Evolutionary conservation across 2,888 invertebrate species (phyloP), one percentile per base, ranked within the genome.

Genomic region (Phrixothrix hirtus): DNA sequence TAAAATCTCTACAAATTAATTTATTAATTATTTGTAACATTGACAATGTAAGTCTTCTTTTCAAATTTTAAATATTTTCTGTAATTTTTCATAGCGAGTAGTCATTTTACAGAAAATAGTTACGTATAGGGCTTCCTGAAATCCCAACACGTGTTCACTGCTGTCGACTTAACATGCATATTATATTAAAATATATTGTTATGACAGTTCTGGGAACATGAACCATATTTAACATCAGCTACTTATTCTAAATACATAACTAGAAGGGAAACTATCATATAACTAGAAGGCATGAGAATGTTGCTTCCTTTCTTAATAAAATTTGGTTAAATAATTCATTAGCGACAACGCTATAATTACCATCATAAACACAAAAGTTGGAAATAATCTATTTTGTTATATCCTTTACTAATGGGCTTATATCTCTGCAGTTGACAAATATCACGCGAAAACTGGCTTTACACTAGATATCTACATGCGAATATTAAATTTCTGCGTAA

Each of bases 181-280:
- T 68, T 69, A 66, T 69, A 71, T 70, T 69, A 69, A 71, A 70
- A 69, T 70, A 70, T 69, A 71, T 69, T 71, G 70, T 70, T 70
- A 70, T 71, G 70, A 70, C 68, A 70, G 68, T 65, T 64, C 55
- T 58, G 69, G 69, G 69, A 67, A 61, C 62, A 63, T 66, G 67
- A 66, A 66, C 64, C 67, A 67, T 70, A 69, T 68, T 69, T 67
- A 68, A 66, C 66, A 64, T 63, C 59, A 60, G 62, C 57, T 51
- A 56, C 64, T 65, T 64, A 65, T 68, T 65, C 57, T 62, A 61
- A 64, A 69, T 68, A 67, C 66, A 66, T 68, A 68, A 64, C 63
- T 61, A 54, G 50, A 50, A 45, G 44, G 48, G 36, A 42, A 38
- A 34, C 43, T 46, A 48, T 44, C 27, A 47, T 51, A 51, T 53